Evolutionary conservation across 2,797 vertebrate species (phyloP), one percentile per base, ranked within the genome.

Genomic region (Urophycis tenuis): DNA sequence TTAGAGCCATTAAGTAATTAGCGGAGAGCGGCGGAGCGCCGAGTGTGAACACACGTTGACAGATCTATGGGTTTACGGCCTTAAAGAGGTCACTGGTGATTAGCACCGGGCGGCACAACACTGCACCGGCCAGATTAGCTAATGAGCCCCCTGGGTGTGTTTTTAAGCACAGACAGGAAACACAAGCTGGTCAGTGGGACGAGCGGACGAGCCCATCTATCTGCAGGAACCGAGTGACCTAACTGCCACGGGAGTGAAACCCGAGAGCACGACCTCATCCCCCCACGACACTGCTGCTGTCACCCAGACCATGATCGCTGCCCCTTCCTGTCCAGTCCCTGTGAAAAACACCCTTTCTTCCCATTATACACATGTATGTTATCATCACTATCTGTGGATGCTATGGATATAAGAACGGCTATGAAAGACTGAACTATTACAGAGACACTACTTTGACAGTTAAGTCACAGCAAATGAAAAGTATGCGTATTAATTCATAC

Each of bases 91-190:
- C 88, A 89, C 67, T 60, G 67, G 80, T 80, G 87, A 91, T 91
- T 87, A 89, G 88, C 78, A 1, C 75, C 80, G n/a, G n/a, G 34
- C 75, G 83, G 76, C 75, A 41, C 69, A 73, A 75, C 80, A 78
- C 82, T 83, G 77, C 79, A 77, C 41, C 14, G 4, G 77, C 75
- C 72, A 86, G 78, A 77, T 83, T 77, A 80, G 80, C 80, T 84
- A 86, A 87, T 79, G 83, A 90, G 85, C 82, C 91, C 86, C 88
- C 19, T 0, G 89, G 87, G 92, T 80, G 86, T 84, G 81, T 87
- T 90, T 90, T 88, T 67, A 29, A 87, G 83, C 71, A 81, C 83
- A 84, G 86, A 88, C 82, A 89, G 85, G 86, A 89, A 87, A 87
- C 77, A 75, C 82, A 81, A 77, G 74, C 74, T 81, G 85, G 81